Evolutionary conservation across 1,140 invertebrate species (phyloP).

Genomic region (Musca vetustissima): DNA sequence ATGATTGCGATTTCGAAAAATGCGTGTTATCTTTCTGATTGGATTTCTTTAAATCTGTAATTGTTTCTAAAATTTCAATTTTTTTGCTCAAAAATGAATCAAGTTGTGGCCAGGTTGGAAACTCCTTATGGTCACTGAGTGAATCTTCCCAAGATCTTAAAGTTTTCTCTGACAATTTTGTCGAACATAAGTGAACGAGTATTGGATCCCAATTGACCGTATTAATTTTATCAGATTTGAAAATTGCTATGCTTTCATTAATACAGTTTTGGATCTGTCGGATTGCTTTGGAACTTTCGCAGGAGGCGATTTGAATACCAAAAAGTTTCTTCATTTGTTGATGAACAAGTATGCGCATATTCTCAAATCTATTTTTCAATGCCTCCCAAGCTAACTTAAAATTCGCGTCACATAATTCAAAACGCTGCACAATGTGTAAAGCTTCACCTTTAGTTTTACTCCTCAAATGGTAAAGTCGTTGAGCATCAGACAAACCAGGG

Average conservation of each 20-base stretch:
- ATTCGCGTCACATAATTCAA: neutral
- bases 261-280: neutral
- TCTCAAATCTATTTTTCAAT: neutral
- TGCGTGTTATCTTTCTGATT: neutral
- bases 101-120: neutral
- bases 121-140: neutral
- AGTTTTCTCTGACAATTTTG: neutral
- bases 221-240: neutral
- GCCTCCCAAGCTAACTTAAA: conserved; percentile 4
- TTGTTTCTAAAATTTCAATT: neutral
- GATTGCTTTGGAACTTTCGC: neutral
- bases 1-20: neutral
- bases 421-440: neutral
- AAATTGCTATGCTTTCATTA: neutral
- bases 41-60: neutral
- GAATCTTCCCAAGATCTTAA: neutral
- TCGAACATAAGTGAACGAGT: neutral
- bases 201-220: neutral
- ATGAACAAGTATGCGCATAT: neutral
- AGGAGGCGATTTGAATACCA: neutral
- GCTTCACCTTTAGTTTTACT: neutral
- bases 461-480: neutral
- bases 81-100: neutral
- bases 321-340: neutral
- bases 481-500: neutral